Base-by-base conservation (phyloP, 2,797 vertebrate genomes). In the Podarcis siculus region DNA sequence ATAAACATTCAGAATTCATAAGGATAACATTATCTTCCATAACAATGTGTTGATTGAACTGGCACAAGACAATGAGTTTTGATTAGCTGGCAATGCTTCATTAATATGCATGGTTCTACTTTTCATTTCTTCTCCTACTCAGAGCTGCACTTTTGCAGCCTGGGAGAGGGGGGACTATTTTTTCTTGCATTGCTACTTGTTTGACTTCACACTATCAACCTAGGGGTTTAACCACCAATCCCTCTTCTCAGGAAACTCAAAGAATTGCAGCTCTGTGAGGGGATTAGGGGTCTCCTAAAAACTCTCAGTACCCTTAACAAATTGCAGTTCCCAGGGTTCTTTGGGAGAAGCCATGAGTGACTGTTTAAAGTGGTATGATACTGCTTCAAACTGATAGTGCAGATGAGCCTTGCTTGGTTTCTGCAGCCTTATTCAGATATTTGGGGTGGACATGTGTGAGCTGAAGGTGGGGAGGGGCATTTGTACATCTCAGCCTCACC, bases 31-130 rank as follows among this genome's bases (percentile, higher is more conserved):
- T 95, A 94, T 92, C 89, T 91, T 94, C 83, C 91, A 42, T 93
- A 92, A 89, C 83, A 94, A 93, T 95, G 92, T 93, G 64, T 95
- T 96, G 91, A 95, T 93, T 96, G 90, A 95, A 88, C 71, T 93
- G 87, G 86, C 84, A 85, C 69, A 92, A 95, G 55, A 94, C 79
- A 96, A 94, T 92, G 89, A 66, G 2, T 86, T 95, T 86, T 95
- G 91, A 95, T 94, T 96, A 95, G 90, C 86, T 92, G 69, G 45
- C 93, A 61, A 8, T 87, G 61, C 87, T 66, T 94, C 79, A 94
- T 95, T 95, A 95, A 94, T 93, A 94, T 92, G 83, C 88, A 95
- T 93, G 19, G 3, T 64, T 94, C 79, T 90, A 61, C 86, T 93
- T 92, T 78, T 91, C 82, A 81, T 88, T 87, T 94, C 91, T 86